Percentiles rank a stretch among this genome's conserved stretches.
phyloP scores from a whole-genome alignment of 2,888 invertebrate genomes.

The Eulithis testata region DNA sequence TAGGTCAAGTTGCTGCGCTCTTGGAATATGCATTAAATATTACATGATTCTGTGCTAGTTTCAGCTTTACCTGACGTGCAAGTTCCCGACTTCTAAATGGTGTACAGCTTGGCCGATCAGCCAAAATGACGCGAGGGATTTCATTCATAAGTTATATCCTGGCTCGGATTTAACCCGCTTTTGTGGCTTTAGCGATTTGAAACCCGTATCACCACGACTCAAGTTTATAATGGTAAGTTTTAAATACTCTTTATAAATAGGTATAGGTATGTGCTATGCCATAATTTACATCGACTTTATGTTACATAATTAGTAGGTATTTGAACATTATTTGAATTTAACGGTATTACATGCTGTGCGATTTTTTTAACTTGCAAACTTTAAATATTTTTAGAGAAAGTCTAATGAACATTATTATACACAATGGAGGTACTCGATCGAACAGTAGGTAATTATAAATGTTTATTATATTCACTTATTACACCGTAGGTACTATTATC shows the following conservation, averaged over 20 bases:
- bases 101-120: conserved; percentile 57
- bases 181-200: conserved; percentile 57
- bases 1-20: conserved; percentile 29
- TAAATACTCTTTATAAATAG: neutral
- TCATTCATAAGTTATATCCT: conserved; percentile 37
- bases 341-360: conserved; percentile 3
- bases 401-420: too few species aligned
- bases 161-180: conserved; percentile 37
- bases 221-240: conserved; percentile 40
- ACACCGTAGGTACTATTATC: too few species aligned
- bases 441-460: too few species aligned
- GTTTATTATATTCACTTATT: too few species aligned
- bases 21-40: conserved; percentile 16
- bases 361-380: neutral
- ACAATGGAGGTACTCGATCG: too few species aligned
- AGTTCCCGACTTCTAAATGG: conserved; percentile 42
- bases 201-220: conserved; percentile 36
- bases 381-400: neutral
- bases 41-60: conserved; percentile 39
- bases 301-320: too few species aligned
- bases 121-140: conserved; percentile 37
- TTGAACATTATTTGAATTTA: neutral
- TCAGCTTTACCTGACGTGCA: conserved; percentile 49
- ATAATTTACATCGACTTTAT: neutral
- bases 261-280: neutral